Percentiles rank a stretch among this genome's conserved stretches.
phyloP scores from a whole-genome alignment of 2,888 invertebrate genomes.

The Drosophila ezoana region DNA sequence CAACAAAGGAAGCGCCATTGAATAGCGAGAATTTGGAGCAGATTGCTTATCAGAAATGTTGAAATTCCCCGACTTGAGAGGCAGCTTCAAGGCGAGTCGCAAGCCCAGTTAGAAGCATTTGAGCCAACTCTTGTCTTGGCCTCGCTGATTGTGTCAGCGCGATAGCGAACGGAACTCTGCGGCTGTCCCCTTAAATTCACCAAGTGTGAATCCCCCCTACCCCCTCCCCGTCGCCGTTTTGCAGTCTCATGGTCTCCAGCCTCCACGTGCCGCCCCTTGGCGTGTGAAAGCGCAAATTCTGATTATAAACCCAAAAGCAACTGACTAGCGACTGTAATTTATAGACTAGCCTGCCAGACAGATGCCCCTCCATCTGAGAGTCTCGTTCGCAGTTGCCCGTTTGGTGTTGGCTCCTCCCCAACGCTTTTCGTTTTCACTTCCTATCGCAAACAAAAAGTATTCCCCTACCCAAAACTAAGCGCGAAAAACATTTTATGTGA shows the following conservation, averaged over 20 bases:
- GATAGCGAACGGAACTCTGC: conserved; percentile 62
- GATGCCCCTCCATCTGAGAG: conserved; percentile 30
- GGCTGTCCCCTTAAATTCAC: conserved; percentile 31
- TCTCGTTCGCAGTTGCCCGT: not conserved
- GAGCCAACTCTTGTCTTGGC: conserved; percentile 32
- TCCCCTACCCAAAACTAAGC: conserved; percentile 32
- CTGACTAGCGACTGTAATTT: conserved; percentile 68
- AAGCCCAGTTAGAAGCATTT: conserved; percentile 63
- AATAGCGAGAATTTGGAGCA: conserved; percentile 67
- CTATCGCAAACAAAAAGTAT: conserved; percentile 41
- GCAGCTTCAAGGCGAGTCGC: conserved; percentile 10
- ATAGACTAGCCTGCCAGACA: conserved; percentile 65
- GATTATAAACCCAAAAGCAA: conserved; percentile 67
- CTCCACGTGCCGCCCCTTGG: conserved; percentile 44
- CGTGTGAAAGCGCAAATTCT: conserved; percentile 78
- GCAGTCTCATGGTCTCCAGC: not conserved
- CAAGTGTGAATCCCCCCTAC: conserved; percentile 36
- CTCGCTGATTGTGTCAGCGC: conserved; percentile 68
- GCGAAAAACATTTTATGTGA: conserved; percentile 28
- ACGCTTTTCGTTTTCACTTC: conserved; percentile 74
- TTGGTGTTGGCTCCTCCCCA: conserved; percentile 15
- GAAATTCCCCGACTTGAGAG: conserved; percentile 29
- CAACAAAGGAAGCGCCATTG: conserved; percentile 64
- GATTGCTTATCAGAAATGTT: conserved; percentile 62
- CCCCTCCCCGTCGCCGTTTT: not conserved